Evolutionary conservation across 2,888 invertebrate species (phyloP), one percentile per base, ranked within the genome.

Genomic region (Chydorus sphaericus): DNA sequence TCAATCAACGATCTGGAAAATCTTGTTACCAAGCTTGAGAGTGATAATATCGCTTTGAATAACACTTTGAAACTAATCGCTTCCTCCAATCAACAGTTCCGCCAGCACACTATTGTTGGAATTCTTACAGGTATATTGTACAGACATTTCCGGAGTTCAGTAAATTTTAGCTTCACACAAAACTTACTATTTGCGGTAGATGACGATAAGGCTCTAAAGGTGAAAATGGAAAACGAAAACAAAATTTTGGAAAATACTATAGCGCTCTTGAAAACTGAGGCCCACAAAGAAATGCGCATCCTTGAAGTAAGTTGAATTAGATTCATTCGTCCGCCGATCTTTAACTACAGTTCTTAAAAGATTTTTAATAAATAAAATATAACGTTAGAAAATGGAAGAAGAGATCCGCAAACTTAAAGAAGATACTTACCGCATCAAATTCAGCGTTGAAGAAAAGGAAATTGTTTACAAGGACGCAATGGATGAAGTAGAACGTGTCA

Each of bases 21-120:
- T 6, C 23, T 26, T 26, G 28, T 36, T 8, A 6, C 20, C 18
- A 20, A 36, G 10, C 26, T 28, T 28, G 53, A 53, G n/a, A 53
- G 38, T 14, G 53, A 53, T 23, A 53, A 53, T 14, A 28, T 28
- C 6, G 53, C 37, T 23, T 18, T 53, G 26, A 38, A 36, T 6
- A 53, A 36, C 11, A 53, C 53, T 8, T 16, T 53, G 28, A 31
- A 36, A 26, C 18, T 53, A 3, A 28, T 53, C 14, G 36, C 23
- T 2, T 26, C 53, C 6, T 37, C 53, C 4, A 53, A 53, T 38
- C 53, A 53, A 26, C 53, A 53, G 28, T 53, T 53, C 26, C 53
- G 53, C 16, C 53, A 53, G 26, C 30, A 29, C 28, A 29, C 29
- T 18, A 53, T 53, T 38, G 38, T 53, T n/a, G 53, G 53, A 7